Evolutionary conservation across 2,888 invertebrate species (phyloP).

Genomic region (Chorisops tibialis): DNA sequence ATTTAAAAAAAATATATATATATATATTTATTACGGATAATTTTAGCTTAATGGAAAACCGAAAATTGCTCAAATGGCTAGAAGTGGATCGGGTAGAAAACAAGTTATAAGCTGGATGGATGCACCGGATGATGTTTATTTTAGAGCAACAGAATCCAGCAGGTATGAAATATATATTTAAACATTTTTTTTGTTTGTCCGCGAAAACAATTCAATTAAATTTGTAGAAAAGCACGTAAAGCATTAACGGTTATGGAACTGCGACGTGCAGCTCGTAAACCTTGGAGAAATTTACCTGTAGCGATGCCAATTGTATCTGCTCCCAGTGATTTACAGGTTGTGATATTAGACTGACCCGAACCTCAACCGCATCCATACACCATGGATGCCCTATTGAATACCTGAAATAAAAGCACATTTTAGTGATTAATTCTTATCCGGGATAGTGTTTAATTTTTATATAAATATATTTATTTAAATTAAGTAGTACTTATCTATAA

Average conservation of each 20-base stretch:
- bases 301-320: conserved; percentile 45
- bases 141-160: conserved; percentile 84
- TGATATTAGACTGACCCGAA: conserved; percentile 69
- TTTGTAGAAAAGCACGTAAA: conserved; percentile 73
- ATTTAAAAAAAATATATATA: not conserved
- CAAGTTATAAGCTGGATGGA: conserved; percentile 98
- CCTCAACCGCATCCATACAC: conserved; percentile 60
- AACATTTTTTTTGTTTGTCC: not conserved
- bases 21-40: conserved; percentile 2
- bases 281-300: conserved; percentile 65
- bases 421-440: conserved; percentile 21
- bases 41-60: conserved; percentile 76
- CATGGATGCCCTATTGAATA: conserved; percentile 58
- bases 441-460: conserved; percentile 21
- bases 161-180: conserved; percentile 62
- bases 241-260: conserved; percentile 75
- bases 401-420: conserved; percentile 25
- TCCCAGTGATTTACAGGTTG: conserved; percentile 63
- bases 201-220: not conserved
- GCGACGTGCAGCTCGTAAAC: conserved; percentile 80
- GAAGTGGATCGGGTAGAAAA: conserved; percentile 73
- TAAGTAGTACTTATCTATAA: conserved; percentile 24
- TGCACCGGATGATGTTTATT: conserved; percentile 95
- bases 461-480: conserved; percentile 24
- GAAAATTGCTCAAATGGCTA: conserved; percentile 73